phyloP scores from a whole-genome alignment of 2,113 vertebrate species.

The Peromyscus californicus region DNA sequence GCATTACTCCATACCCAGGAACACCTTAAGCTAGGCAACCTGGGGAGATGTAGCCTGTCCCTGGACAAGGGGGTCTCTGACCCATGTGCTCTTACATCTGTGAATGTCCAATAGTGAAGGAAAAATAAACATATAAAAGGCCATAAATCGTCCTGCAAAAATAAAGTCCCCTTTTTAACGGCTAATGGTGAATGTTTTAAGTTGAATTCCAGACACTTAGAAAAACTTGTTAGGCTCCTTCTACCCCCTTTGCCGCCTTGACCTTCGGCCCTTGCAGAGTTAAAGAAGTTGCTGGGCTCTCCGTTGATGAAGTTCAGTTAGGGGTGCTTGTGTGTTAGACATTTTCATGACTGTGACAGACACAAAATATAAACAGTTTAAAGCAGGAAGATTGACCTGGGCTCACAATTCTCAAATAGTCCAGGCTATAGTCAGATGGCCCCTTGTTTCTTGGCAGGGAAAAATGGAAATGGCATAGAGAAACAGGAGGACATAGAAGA shows the following conservation, averaged over 20 bases:
- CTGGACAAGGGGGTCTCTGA: slow-evolving; percentile 68
- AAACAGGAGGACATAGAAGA: background rate
- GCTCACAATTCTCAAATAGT: background rate
- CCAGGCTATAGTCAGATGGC: background rate
- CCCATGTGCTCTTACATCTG: slow-evolving; percentile 69
- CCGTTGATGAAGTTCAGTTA: background rate
- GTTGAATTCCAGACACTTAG: slow-evolving; percentile 77
- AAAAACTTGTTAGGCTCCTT: slow-evolving; percentile 38
- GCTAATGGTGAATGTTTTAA: slow-evolving; percentile 72
- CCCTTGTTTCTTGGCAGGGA: background rate
- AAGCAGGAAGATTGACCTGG: background rate
- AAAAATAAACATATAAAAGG: slow-evolving; percentile 81
- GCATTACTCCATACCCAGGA: background rate
- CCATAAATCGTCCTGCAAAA: slow-evolving; percentile 81
- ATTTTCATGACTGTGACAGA: background rate
- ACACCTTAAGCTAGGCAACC: slow-evolving; percentile 24
- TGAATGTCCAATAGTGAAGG: slow-evolving; percentile 69
- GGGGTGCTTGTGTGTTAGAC: background rate
- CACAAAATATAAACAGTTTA: background rate
- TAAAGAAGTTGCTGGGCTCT: background rate
- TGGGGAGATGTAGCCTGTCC: background rate
- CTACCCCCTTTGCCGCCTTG: background rate
- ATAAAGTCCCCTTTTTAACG: slow-evolving; percentile 75
- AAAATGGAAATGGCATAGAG: background rate
- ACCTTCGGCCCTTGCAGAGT: slow-evolving; percentile 32